Percentiles rank a stretch among this genome's conserved stretches.
Conservation (phyloP, 2,113 vertebrate species). For the Trogon surrucura region DNA sequence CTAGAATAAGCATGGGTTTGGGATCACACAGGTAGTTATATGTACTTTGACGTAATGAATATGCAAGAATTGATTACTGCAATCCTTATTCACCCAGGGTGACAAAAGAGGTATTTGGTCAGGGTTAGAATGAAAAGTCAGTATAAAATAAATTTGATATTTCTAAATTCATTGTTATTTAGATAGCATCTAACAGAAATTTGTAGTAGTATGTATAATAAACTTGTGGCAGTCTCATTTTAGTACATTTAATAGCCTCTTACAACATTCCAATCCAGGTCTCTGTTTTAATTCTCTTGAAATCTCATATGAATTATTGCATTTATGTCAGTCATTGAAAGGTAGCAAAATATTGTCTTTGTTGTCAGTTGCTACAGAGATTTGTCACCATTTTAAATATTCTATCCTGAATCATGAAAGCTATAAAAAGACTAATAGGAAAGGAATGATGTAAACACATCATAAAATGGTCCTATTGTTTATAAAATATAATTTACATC, state of each 20-base stretch:
- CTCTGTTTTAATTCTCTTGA: neutral
- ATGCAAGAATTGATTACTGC: neutral
- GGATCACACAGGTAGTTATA: neutral
- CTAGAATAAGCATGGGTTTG: neutral
- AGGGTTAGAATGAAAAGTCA: neutral
- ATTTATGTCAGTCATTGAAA: neutral
- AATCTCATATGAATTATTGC: neutral
- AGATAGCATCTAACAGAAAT: neutral
- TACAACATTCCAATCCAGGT: neutral
- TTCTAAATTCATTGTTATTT: neutral
- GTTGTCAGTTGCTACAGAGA: neutral
- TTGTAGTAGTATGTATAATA: neutral
- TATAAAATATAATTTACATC: conserved; percentile 15
- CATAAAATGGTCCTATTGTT: neutral
- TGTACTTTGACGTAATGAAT: neutral
- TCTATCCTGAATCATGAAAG: neutral
- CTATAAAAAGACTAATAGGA: conserved; percentile 13
- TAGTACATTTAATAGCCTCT: neutral
- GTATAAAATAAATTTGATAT: neutral
- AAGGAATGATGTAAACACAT: neutral
- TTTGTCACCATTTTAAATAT: neutral
- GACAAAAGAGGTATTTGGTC: neutral
- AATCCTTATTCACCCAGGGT: neutral
- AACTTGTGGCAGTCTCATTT: neutral
- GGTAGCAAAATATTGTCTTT: neutral